phyloP scores from a whole-genome alignment of 2,888 invertebrate genomes.

The Bombylius major region DNA sequence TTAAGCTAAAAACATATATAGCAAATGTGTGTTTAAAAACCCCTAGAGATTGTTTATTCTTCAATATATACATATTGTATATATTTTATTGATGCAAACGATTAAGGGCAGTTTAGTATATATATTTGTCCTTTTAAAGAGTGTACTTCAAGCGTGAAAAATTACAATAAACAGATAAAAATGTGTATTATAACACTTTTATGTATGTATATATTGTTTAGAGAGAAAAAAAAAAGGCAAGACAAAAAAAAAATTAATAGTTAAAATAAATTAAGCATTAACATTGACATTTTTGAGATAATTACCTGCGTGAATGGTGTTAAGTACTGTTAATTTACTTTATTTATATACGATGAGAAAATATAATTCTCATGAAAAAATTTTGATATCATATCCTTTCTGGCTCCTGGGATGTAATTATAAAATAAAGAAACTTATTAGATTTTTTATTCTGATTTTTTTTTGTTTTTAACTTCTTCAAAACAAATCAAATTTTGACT shows the following conservation, averaged over 20 bases:
- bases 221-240: no score
- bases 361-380: no score
- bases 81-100: not conserved
- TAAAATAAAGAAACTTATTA: no score
- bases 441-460: no score
- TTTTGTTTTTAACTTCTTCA: no score
- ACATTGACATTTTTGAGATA: not conserved
- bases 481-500: no score
- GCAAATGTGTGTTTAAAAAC: not conserved
- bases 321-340: not conserved
- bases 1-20: not conserved
- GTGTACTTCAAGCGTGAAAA: constrained; percentile 6
- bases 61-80: not conserved
- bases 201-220: not conserved
- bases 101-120: constrained; percentile 2
- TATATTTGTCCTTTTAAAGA: constrained; percentile 1
- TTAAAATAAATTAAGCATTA: not conserved
- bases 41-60: not conserved
- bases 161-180: not conserved
- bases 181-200: no score
- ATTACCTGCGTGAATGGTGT: constrained; percentile 6
- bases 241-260: no score
- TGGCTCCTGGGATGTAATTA: no score
- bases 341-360: no score
- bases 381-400: no score